A percentile compares a stretch with the other conserved stretches of the same genome.
Conservation (phyloP, 1,140 invertebrate species). For the Popillia japonica region DNA sequence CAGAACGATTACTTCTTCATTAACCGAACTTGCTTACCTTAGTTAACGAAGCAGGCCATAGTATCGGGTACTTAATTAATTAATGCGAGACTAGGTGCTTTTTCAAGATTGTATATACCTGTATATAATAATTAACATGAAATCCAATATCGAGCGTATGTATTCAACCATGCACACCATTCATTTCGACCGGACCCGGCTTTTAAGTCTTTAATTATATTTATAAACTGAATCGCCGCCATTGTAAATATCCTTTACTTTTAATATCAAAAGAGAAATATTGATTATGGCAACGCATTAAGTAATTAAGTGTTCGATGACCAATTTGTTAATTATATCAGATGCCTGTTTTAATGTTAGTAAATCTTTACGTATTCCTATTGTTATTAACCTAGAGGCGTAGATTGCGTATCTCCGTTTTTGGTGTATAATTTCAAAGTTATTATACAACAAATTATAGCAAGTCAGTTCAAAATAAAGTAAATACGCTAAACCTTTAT, state of each 20-base stretch:
- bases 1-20: background rate
- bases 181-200: background rate
- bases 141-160: background rate
- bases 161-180: background rate
- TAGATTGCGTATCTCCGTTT: no score
- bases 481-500: no score
- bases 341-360: background rate
- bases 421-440: no score
- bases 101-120: background rate
- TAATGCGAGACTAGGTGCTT: background rate
- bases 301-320: conserved; percentile 5
- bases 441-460: no score
- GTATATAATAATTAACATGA: conserved; percentile 8
- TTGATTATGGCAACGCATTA: no score
- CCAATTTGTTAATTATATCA: background rate
- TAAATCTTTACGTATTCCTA: no score
- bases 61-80: background rate
- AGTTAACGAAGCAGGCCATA: background rate
- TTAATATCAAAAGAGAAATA: background rate
- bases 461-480: no score
- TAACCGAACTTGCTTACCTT: background rate
- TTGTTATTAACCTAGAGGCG: no score
- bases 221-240: background rate
- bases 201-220: conserved; percentile 16
- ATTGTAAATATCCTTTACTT: conserved; percentile 5